These are phyloP conservation scores for Panopea generosa DNA, from an alignment of 2,888 invertebrate genomes.

Conservation along the genomic window DNA sequence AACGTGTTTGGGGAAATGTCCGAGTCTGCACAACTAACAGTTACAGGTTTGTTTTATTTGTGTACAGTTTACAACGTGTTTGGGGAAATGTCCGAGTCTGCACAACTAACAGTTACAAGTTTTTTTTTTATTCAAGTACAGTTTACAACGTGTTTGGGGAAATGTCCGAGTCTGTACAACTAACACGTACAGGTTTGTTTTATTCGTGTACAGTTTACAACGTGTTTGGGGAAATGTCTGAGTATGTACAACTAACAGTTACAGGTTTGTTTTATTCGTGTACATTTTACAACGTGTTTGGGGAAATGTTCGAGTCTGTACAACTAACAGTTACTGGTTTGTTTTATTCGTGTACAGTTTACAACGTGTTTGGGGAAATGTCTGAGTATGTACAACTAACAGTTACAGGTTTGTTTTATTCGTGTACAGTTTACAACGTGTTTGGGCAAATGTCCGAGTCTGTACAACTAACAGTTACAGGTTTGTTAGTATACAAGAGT, in stretches of 20 bases:
- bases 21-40: constrained; percentile 90
- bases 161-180: constrained; percentile 87
- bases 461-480: constrained; percentile 89
- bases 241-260: constrained; percentile 90
- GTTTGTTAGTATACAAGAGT: too few relatives aligned
- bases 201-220: constrained; percentile 79
- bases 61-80: constrained; percentile 75
- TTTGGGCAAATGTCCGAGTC: constrained; percentile 76
- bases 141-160: constrained; percentile 76
- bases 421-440: constrained; percentile 74
- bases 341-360: constrained; percentile 81
- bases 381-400: constrained; percentile 89
- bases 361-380: constrained; percentile 75
- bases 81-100: constrained; percentile 84
- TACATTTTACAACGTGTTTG: constrained; percentile 74
- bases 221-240: constrained; percentile 74
- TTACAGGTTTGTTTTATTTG: constrained; percentile 87
- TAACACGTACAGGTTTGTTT: constrained; percentile 90
- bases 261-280: constrained; percentile 87
- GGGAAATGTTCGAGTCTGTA: constrained; percentile 86
- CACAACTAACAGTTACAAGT: constrained; percentile 91
- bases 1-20: constrained; percentile 77
- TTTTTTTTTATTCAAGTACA: constrained; percentile 84
- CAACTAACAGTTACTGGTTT: constrained; percentile 91
- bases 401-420: constrained; percentile 88